Conservation (phyloP, 2,113 vertebrate genomes). For the Chaetops frenatus region DNA sequence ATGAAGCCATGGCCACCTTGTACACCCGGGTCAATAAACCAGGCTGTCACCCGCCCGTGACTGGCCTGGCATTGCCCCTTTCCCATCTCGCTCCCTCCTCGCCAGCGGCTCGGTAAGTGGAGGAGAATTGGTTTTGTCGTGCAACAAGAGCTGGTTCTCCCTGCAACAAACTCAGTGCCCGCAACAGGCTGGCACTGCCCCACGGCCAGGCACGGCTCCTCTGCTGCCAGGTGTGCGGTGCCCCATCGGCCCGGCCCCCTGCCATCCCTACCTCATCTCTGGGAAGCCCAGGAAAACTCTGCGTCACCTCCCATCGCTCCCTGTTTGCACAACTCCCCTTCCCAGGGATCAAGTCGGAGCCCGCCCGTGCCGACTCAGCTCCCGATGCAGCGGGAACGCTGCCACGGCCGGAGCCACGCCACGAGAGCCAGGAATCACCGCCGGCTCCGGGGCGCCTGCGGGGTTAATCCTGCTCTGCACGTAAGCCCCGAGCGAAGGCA, state of each 20-base stretch:
- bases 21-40: background rate
- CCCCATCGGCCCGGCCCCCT: accelerated
- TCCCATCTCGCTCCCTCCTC: background rate
- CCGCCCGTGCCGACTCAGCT: background rate
- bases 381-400: accelerated
- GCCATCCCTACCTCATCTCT: background rate
- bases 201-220: background rate
- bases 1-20: accelerated
- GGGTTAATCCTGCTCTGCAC: accelerated
- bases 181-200: background rate
- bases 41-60: too few species aligned
- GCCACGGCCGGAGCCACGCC: background rate
- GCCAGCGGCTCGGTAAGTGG: accelerated
- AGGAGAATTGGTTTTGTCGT: background rate
- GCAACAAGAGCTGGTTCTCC: background rate
- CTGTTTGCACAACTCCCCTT: background rate
- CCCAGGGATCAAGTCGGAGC: background rate
- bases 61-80: background rate
- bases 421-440: accelerated
- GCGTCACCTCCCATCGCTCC: background rate
- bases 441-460: background rate
- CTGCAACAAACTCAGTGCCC: accelerated
- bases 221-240: accelerated
- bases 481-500: accelerated
- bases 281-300: background rate